phyloP scores from a whole-genome alignment of 2,888 invertebrate genomes.

The Quadriops clusia region DNA sequence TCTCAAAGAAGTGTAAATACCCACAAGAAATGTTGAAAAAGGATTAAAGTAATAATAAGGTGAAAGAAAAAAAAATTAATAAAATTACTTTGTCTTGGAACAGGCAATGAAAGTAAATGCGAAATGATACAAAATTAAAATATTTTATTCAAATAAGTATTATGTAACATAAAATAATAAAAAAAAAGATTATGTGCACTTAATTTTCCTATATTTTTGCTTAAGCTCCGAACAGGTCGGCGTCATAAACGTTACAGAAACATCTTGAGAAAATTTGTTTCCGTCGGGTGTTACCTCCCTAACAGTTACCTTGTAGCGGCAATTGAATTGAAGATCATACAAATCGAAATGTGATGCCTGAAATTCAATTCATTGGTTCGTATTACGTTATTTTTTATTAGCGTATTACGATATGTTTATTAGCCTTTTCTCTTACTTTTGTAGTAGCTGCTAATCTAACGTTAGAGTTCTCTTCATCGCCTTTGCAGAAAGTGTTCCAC shows the following conservation, averaged over 20 bases:
- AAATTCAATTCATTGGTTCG: slow-evolving; percentile 20
- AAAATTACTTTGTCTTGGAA: not conserved
- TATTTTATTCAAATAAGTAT: slow-evolving; percentile 11
- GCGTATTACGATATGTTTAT: slow-evolving; percentile 5
- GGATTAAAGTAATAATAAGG: too few species aligned
- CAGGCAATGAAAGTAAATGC: not conserved
- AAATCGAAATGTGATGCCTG: slow-evolving; percentile 45
- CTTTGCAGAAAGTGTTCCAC: slow-evolving; percentile 33
- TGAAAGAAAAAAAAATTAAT: not conserved
- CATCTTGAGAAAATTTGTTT: slow-evolving; percentile 32
- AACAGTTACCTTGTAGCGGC: slow-evolving; percentile 44
- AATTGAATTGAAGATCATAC: slow-evolving; percentile 45
- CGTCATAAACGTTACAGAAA: slow-evolving; percentile 41
- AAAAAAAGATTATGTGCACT: slow-evolving; percentile 15
- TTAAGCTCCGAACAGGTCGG: slow-evolving; percentile 38
- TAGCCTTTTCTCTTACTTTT: slow-evolving; percentile 33
- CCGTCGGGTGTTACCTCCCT: slow-evolving; percentile 30
- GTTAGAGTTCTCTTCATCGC: slow-evolving; percentile 32
- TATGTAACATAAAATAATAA: slow-evolving; percentile 10
- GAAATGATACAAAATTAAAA: slow-evolving; percentile 7
- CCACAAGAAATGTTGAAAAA: too few species aligned
- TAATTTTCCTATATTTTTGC: slow-evolving; percentile 16
- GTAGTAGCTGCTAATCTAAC: slow-evolving; percentile 43
- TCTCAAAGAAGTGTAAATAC: too few species aligned
- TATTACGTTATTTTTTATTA: slow-evolving; percentile 4